Evolutionary conservation across 2,113 vertebrate genomes (phyloP).

Genomic region (Diadophis punctatus): DNA sequence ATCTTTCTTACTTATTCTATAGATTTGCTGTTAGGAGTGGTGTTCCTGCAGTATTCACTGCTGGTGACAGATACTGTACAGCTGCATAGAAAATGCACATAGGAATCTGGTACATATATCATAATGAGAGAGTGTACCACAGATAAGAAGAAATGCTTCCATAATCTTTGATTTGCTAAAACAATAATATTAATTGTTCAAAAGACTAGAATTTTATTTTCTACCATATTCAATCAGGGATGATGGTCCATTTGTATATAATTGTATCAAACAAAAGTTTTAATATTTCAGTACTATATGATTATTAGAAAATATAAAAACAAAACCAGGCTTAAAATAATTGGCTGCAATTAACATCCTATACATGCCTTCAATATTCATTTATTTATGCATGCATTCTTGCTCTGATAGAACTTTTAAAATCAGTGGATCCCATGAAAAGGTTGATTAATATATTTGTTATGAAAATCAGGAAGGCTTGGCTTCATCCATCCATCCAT

Average conservation of each 20-base stretch:
- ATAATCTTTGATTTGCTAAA: background rate
- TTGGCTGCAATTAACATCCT: background rate
- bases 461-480: background rate
- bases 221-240: background rate
- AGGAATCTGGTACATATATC: background rate
- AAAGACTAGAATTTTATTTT: background rate
- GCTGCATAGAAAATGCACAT: background rate
- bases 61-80: background rate
- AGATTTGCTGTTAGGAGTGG: background rate
- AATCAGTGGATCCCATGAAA: background rate
- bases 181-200: background rate
- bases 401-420: background rate
- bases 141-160: background rate
- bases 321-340: background rate
- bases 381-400: background rate
- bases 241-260: background rate
- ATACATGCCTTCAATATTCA: background rate
- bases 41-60: background rate
- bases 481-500: background rate
- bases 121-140: background rate
- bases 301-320: background rate
- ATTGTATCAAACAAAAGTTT: background rate
- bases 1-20: background rate
- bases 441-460: background rate
- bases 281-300: background rate